A percentile compares a stretch with the other conserved stretches of the same genome.
Evolutionary conservation across 2,888 invertebrate genomes (phyloP).

Genomic region (Lapara coniferarum): DNA sequence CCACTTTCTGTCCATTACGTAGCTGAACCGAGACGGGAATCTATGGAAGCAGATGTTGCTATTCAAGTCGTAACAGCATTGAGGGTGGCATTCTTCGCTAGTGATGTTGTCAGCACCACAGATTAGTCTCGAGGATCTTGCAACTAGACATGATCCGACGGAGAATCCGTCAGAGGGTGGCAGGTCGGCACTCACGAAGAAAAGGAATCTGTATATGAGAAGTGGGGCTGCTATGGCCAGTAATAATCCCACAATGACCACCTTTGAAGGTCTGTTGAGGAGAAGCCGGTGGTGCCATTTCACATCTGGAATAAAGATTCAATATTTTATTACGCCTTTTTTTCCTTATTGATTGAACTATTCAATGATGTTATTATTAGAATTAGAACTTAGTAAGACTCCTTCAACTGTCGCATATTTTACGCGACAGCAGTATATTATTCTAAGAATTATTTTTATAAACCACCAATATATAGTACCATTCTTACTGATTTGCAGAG

Average conservation of each 20-base stretch:
- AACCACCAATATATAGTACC: too few relatives aligned
- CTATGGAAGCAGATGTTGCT: slow-evolving; percentile 78
- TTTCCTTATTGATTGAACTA: too few relatives aligned
- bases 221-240: slow-evolving; percentile 57
- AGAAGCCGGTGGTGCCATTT: slow-evolving; percentile 71
- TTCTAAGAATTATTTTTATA: too few relatives aligned
- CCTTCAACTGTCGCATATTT: too few relatives aligned
- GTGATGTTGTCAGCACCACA: slow-evolving; percentile 65
- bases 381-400: too few relatives aligned
- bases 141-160: slow-evolving; percentile 66
- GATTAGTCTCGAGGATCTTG: slow-evolving; percentile 56
- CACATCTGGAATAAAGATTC: slow-evolving; percentile 60
- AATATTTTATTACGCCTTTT: not conserved
- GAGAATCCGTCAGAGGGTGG: slow-evolving; percentile 69
- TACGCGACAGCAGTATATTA: too few relatives aligned
- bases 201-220: slow-evolving; percentile 63
- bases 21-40: slow-evolving; percentile 79
- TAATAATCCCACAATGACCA: slow-evolving; percentile 50
- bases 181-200: slow-evolving; percentile 51
- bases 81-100: slow-evolving; percentile 62
- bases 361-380: too few relatives aligned
- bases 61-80: slow-evolving; percentile 79
- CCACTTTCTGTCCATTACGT: slow-evolving; percentile 64
- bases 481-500: too few relatives aligned
- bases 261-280: slow-evolving; percentile 65